A percentile compares a stretch with the other conserved stretches of the same genome.
phyloP scores from a whole-genome alignment of 2,888 invertebrate genomes.

The Dryadula phaetusa region DNA sequence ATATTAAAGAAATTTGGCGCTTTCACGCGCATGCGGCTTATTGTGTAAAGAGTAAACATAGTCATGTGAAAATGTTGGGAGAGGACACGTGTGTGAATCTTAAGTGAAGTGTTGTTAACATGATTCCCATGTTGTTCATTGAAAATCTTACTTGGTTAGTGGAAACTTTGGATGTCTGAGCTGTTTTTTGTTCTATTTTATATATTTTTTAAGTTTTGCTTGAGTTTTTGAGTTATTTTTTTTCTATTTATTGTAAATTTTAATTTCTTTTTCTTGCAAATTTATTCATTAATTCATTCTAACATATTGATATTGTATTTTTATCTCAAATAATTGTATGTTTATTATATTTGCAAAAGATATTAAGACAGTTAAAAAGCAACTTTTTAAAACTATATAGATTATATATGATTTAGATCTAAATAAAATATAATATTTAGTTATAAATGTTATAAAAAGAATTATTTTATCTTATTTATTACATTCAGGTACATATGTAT shows the following conservation, averaged over 20 bases:
- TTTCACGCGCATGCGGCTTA: conserved; percentile 60
- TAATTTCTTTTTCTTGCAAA: neutral
- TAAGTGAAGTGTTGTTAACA: conserved; percentile 29
- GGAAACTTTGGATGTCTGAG: neutral
- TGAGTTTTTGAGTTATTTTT: neutral
- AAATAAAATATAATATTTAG: no score
- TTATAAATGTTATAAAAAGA: no score
- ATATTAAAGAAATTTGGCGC: conserved; percentile 47
- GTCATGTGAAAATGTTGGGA: conserved; percentile 44
- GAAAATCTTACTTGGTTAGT: conserved; percentile 27
- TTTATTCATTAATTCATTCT: neutral
- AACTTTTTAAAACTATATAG: no score
- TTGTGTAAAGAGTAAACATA: conserved; percentile 50
- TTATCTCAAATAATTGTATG: neutral
- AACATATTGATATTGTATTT: neutral
- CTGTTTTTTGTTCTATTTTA: neutral
- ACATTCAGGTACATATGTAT: neutral
- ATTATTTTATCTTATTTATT: neutral
- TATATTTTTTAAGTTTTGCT: neutral
- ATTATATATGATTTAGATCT: no score
- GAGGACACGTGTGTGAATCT: conserved; percentile 39
- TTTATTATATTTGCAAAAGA: neutral
- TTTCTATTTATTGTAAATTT: neutral
- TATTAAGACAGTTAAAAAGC: neutral
- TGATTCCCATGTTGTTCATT: conserved; percentile 20